Evolutionary conservation across 2,797 vertebrate genomes (phyloP), one percentile per base, ranked within the genome.

Genomic region (Gobionotothen gibberifrons): DNA sequence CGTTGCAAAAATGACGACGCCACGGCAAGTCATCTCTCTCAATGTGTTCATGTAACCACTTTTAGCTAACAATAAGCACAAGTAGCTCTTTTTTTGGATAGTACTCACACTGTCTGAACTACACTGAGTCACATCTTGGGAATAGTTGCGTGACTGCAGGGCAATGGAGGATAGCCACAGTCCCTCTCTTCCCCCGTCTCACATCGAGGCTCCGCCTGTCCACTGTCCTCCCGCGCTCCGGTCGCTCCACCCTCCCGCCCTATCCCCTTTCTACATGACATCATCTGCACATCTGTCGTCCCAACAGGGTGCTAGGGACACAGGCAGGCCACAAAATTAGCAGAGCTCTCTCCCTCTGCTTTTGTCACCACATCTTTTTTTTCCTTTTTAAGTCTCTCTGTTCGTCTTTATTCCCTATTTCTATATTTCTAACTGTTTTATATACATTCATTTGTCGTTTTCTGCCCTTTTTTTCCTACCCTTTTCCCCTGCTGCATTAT

Each of bases 281-380:
- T 94, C 93, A 94, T 92, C 87, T 65, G 85, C 93, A 94, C 94
- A 94, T 95, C 94, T 94, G 93, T 94, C 86, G 90, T 94, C 91
- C 92, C 93, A 91, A 92, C 90, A 94, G 91, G 90, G 93, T 87
- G 87, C 88, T 92, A 82, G 92, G 90, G 89, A 89, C 87, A 93
- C 89, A 91, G 90, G 91, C 90, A 86, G 90, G 91, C 90, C 90
- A 85, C 92, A 85, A 91, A 90, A 93, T 89, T 85, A 91, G 84
- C 66, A 72, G 79, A 79, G 85, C 83, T 84, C 83, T 86, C 74
- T 74, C 69, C 62, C 71, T 79, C 66, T 49, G 76, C 67, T 74
- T 85, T 78, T 87, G 79, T 90, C 87, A 60, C 83, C 72, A 49
- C 76, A 72, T 69, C 69, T 67, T 76, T 82, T 58, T 81, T 63